These are phyloP conservation scores for Drosophila ohnishii DNA, from an alignment of 1,140 invertebrate species.

Conservation along the genomic window DNA sequence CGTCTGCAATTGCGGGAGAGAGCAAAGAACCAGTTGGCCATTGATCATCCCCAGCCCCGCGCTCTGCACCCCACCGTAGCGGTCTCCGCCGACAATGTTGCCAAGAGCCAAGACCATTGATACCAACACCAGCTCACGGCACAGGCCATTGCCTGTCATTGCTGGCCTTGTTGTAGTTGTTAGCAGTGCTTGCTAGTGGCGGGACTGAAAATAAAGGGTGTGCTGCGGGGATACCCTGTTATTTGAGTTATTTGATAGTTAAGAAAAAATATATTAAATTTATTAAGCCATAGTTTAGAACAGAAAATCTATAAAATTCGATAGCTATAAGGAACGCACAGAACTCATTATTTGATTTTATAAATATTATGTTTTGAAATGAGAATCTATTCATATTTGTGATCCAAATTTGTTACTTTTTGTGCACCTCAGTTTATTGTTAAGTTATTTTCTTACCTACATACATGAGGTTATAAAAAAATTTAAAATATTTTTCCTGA, in stretches of 20 bases:
- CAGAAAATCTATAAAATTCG: not conserved
- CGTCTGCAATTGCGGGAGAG: slow-evolving; percentile 64
- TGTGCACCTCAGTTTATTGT: not conserved
- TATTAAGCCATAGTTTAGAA: no score
- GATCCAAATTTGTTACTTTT: no score
- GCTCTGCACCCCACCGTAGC: no score
- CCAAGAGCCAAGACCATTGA: slow-evolving; percentile 42
- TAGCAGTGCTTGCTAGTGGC: slow-evolving; percentile 18
- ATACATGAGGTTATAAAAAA: not conserved
- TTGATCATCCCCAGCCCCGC: slow-evolving; percentile 50
- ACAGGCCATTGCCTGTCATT: slow-evolving; percentile 49
- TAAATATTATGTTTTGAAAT: not conserved
- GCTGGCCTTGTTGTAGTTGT: slow-evolving; percentile 63
- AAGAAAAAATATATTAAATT: no score
- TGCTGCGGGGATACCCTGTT: slow-evolving; percentile 26
- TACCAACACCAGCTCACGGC: slow-evolving; percentile 23
- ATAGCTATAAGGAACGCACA: not conserved
- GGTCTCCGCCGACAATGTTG: slow-evolving; percentile 18
- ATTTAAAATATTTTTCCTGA: no score
- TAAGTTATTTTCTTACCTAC: not conserved
- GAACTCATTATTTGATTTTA: not conserved
- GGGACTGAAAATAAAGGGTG: not conserved
- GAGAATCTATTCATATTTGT: not conserved
- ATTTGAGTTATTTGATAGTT: not conserved
- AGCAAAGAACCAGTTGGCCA: slow-evolving; percentile 73